Base-by-base conservation (phyloP, 2,888 invertebrate genomes). In the Plebejus anna region DNA sequence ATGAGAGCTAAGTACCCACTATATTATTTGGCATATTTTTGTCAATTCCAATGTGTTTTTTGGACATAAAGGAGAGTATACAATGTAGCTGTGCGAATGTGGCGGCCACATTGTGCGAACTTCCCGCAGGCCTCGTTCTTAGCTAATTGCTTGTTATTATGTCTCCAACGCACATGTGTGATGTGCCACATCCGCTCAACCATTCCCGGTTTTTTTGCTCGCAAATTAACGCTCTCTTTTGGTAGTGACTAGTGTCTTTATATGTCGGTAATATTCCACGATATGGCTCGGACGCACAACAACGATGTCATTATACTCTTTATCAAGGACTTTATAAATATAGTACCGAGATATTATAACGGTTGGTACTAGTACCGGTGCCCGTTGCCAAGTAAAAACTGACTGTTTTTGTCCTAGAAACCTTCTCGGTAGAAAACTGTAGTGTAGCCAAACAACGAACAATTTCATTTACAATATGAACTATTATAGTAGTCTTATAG, bases 101-200 rank as follows among this genome's bases (percentile, higher is more conserved):
- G 92, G 85, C 84, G 83, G 86, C 86, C 92, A 93, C 92, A 92
- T 91, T 91, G 92, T 92, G 93, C 91, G 93, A 92, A 91, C 87
- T 38, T 42, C 47, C 84, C 79, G 79, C 79, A 80, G 81, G 80
- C 85, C 84, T 84, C 82, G 83, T 85, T 86, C 85, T 88, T 88
- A 83, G 88, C 90, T 92, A 93, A 93, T 93, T 92, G 90, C 90
- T 89, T 87, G 86, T 90, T 89, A 91, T 90, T 90, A 89, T 89
- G 90, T 89, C 90, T 88, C 88, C 88, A 86, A 87, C 83, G 83
- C 87, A 88, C 94, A 93, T 94, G 94, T 22, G 22, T 22, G 22
- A 22, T 22, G 22, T 90, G 89, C 88, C 85, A 91, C 94, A 94
- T 94, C 94, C 94, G 93, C 83, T 89, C 85, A 83, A 79, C 78